Evolutionary conservation across 64 coral and sea anemone genomes (phyloP).

Genomic region (Montipora foliosa): DNA sequence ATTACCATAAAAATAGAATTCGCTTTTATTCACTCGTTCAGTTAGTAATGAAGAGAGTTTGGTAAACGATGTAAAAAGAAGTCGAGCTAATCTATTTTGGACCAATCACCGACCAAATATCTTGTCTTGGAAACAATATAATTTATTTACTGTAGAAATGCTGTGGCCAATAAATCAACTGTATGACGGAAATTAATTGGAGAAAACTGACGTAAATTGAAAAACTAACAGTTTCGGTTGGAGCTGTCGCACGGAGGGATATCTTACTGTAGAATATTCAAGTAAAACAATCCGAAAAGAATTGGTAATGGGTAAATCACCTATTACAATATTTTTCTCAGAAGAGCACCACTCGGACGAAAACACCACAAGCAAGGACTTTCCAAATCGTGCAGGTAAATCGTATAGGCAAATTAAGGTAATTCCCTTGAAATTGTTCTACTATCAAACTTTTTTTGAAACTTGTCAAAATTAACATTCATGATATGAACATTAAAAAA

Average conservation of each 20-base stretch:
- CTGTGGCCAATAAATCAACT: constrained; percentile 82
- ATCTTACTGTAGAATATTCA: too few species aligned
- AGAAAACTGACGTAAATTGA: constrained; percentile 80
- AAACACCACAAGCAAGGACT: too few species aligned
- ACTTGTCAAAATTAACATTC: too few species aligned
- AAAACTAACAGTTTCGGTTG: constrained; percentile 89
- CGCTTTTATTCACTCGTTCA: not conserved
- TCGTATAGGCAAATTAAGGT: too few species aligned
- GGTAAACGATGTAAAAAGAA: not conserved
- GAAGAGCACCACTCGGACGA: too few species aligned
- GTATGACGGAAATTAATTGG: constrained; percentile 90
- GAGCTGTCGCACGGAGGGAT: constrained; percentile 4
- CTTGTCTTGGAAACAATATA: constrained; percentile 49
- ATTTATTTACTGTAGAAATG: constrained; percentile 79
- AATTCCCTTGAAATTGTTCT: too few species aligned
- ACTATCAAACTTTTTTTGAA: too few species aligned
- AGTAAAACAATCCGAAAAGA: too few species aligned
- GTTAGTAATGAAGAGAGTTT: not conserved
- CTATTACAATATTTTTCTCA: too few species aligned
- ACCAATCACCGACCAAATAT: constrained; percentile 7
- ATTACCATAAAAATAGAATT: constrained; percentile 49
- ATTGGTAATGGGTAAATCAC: too few species aligned
- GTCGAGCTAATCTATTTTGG: not conserved
- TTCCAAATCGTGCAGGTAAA: too few species aligned
- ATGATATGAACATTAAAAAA: too few species aligned